Percentiles rank a stretch among this genome's conserved stretches.
phyloP scores from a whole-genome alignment of 2,797 vertebrate genomes.

The Coregonus sp. region DNA sequence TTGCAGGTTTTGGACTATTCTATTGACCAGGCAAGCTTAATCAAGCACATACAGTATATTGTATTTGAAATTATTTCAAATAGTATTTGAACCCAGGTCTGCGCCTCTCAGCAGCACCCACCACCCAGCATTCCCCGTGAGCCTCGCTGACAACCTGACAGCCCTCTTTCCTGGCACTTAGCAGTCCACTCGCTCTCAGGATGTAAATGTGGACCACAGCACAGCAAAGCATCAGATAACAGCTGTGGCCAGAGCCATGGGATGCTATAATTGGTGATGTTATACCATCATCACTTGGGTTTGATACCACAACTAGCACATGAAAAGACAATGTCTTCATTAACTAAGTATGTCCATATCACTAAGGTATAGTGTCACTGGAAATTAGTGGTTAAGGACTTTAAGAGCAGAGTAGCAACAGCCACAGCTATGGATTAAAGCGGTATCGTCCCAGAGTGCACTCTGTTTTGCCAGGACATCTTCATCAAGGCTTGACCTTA shows the following conservation, averaged over 20 bases:
- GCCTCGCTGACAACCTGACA: conserved; percentile 20
- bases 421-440: too few species aligned
- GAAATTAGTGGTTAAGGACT: too few species aligned
- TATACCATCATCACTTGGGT: background rate
- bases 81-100: background rate
- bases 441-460: too few species aligned
- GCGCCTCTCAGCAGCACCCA: too few species aligned
- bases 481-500: background rate
- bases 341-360: too few species aligned
- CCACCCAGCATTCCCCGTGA: conserved; percentile 18
- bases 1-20: background rate
- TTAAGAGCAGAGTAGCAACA: too few species aligned
- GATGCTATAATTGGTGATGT: background rate
- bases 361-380: too few species aligned
- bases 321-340: background rate
- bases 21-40: background rate
- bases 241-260: background rate
- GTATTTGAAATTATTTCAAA: background rate
- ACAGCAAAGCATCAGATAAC: background rate
- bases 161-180: conserved; percentile 21
- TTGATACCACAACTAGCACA: background rate
- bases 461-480: too few species aligned
- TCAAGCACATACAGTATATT: background rate
- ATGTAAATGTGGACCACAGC: conserved; percentile 21
- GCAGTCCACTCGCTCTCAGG: conserved; percentile 5